Conservation (phyloP, 2,113 vertebrate genomes). For the Carollia perspicillata region DNA sequence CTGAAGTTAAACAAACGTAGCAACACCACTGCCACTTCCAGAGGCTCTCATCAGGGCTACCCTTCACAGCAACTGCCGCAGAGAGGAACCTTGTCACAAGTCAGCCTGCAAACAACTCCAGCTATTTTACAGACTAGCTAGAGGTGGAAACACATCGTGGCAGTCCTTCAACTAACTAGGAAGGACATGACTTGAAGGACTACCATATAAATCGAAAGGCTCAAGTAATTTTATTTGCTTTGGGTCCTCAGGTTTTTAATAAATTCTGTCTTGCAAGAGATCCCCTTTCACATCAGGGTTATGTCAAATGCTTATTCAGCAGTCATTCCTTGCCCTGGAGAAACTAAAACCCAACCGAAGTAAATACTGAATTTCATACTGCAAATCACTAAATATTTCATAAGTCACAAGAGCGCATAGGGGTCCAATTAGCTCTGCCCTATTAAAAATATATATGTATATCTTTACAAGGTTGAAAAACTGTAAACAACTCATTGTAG, state of each 20-base stretch:
- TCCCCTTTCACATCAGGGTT: slow-evolving; percentile 66
- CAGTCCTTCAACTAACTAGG: slow-evolving; percentile 25
- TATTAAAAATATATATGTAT: slow-evolving; percentile 12
- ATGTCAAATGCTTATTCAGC: slow-evolving; percentile 78
- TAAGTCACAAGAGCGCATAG: slow-evolving; percentile 57
- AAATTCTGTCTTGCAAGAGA: slow-evolving; percentile 58
- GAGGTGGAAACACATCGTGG: slow-evolving; percentile 18
- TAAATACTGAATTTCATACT: slow-evolving; percentile 67
- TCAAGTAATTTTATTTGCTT: slow-evolving; percentile 11
- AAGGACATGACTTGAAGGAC: slow-evolving; percentile 49
- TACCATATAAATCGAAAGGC: slow-evolving; percentile 22
- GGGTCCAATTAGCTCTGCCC: slow-evolving; percentile 19
- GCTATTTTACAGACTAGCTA: slow-evolving; percentile 30
- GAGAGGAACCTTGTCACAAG: slow-evolving; percentile 49
- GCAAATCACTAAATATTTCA: slow-evolving; percentile 68
- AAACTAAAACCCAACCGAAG: slow-evolving; percentile 63
- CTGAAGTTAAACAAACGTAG: slow-evolving; percentile 53
- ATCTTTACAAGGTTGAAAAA: slow-evolving; percentile 38
- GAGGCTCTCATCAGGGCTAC: slow-evolving; percentile 59
- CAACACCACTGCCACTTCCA: slow-evolving; percentile 2
- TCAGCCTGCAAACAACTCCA: slow-evolving; percentile 61
- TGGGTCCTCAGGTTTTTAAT: slow-evolving; percentile 49
- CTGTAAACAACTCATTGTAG: slow-evolving; percentile 58
- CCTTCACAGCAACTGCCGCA: slow-evolving; percentile 80
- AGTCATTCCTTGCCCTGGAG: slow-evolving; percentile 49